A percentile compares a stretch with the other conserved stretches of the same genome.
Conservation (phyloP, 2,113 vertebrate species). For the Machaerirhynchus nigripectus region DNA sequence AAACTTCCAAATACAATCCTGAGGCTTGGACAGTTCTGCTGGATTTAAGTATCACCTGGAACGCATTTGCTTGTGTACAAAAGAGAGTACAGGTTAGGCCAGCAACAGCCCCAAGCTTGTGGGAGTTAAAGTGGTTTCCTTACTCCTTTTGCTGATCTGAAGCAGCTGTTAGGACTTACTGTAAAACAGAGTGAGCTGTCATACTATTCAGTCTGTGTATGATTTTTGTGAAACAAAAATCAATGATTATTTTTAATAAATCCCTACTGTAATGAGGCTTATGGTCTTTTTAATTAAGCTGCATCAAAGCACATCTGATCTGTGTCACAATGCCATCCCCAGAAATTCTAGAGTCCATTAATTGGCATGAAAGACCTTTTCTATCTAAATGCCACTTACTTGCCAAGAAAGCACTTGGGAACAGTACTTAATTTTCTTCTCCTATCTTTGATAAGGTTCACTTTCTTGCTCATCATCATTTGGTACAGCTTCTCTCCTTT, state of each 20-base stretch:
- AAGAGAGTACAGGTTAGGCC: neutral
- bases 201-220: neutral
- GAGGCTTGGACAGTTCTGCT: neutral
- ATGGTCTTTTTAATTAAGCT: conserved; percentile 47
- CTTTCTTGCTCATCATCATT: conserved; percentile 96
- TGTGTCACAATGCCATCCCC: neutral
- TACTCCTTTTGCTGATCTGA: neutral
- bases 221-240: neutral
- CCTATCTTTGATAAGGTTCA: conserved; percentile 94
- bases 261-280: conserved; percentile 21
- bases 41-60: neutral
- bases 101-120: neutral
- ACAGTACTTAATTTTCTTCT: conserved; percentile 94
- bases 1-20: neutral
- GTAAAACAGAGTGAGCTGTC: conserved; percentile 3
- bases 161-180: neutral
- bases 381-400: conserved; percentile 82
- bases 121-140: neutral
- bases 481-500: conserved; percentile 99
- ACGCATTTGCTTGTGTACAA: neutral
- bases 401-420: conserved; percentile 98
- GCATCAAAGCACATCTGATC: conserved; percentile 23
- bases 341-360: neutral
- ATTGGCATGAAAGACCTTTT: conserved; percentile 31
- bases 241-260: conserved; percentile 29